Evolutionary conservation across 1,140 invertebrate species (phyloP).

Genomic region (Zaprionus tsacasi): DNA sequence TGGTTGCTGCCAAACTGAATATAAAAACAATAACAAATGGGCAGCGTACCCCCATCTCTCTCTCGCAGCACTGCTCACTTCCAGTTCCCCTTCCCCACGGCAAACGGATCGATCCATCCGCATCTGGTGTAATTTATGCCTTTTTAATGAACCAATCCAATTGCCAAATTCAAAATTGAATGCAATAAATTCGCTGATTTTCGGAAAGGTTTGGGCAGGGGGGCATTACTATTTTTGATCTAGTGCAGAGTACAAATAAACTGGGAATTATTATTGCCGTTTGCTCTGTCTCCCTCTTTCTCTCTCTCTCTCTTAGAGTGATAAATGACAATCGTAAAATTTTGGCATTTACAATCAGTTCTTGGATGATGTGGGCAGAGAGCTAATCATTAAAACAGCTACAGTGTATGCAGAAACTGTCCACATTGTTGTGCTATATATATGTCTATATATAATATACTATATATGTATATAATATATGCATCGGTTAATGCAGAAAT

Average conservation of each 20-base stretch:
- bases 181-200: neutral
- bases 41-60: conserved; percentile 36
- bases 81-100: conserved; percentile 3
- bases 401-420: neutral
- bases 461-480: no score
- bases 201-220: neutral
- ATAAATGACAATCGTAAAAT: conserved; percentile 1
- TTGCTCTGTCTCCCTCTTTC: neutral
- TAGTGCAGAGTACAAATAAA: neutral
- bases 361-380: neutral
- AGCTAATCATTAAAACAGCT: neutral
- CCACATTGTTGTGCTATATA: neutral
- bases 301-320: neutral
- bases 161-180: conserved; percentile 14
- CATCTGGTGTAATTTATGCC: conserved; percentile 52
- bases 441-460: no score
- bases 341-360: neutral
- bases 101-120: conserved; percentile 14
- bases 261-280: neutral
- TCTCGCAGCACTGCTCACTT: conserved; percentile 35
- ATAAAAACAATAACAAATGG: conserved; percentile 7
- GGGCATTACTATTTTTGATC: neutral
- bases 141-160: conserved; percentile 51
- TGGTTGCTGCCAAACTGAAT: conserved; percentile 1
- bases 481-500: no score